Conservation (phyloP, 2,797 vertebrate species). For the Manis crassicaudata region DNA sequence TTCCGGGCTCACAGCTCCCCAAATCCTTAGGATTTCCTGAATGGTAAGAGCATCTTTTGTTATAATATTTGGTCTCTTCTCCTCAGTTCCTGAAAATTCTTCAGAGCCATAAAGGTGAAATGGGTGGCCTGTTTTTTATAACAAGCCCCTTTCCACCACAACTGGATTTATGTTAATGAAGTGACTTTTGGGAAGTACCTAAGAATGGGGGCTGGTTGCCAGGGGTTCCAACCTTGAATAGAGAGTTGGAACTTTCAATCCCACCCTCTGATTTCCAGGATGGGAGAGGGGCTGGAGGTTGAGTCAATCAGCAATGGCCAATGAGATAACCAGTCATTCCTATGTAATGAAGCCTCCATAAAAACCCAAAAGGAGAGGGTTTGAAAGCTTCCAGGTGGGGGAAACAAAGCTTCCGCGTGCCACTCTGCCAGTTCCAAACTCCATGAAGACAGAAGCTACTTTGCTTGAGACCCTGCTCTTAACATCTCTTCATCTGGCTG, state of each 20-base stretch:
- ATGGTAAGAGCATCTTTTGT: background rate
- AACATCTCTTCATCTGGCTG: background rate
- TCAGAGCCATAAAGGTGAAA: background rate
- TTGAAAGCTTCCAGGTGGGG: background rate
- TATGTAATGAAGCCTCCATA: background rate
- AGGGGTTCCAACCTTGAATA: background rate
- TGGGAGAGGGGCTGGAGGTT: background rate
- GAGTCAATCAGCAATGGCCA: background rate
- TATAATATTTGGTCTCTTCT: background rate
- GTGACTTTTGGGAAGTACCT: background rate
- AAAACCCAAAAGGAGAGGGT: background rate
- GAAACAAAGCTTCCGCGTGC: no score
- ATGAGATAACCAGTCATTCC: background rate
- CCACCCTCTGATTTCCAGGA: background rate
- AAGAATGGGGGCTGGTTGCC: background rate
- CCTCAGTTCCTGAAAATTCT: background rate
- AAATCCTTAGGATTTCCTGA: background rate
- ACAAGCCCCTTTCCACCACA: background rate
- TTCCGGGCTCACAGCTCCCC: background rate
- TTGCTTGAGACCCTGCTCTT: background rate
- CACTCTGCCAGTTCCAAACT: background rate
- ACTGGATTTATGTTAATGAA: background rate
- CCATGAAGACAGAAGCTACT: background rate
- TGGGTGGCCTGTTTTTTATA: background rate
- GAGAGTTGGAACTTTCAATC: no score